Evolutionary conservation across 2,797 vertebrate species (phyloP).

Genomic region (Erpetoichthys calabaricus): DNA sequence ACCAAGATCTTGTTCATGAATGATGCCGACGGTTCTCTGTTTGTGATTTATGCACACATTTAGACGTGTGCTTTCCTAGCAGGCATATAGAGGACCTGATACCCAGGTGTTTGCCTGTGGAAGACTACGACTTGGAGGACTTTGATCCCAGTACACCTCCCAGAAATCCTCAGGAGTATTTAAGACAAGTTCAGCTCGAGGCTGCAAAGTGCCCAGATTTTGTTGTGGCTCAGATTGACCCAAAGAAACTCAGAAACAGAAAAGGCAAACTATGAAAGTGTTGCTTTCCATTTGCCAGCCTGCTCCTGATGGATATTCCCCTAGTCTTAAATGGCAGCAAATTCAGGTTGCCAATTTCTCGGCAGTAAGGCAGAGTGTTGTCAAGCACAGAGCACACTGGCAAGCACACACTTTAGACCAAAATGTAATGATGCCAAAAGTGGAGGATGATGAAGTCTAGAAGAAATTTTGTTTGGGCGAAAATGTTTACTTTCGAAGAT

Average conservation of each 20-base stretch:
- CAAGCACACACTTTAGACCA: conserved; percentile 72
- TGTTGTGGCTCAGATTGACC: conserved; percentile 88
- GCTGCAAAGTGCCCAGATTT: conserved; percentile 85
- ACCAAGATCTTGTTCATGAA: no score
- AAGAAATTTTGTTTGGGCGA: conserved; percentile 76
- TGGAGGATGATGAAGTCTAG: conserved; percentile 62
- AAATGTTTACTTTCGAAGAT: conserved; percentile 42
- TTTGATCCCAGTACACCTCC: conserved; percentile 63
- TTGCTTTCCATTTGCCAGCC: conserved; percentile 79
- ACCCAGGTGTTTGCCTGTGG: conserved; percentile 77
- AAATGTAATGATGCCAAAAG: conserved; percentile 69
- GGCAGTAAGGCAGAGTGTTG: conserved; percentile 75
- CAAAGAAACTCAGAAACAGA: conserved; percentile 83
- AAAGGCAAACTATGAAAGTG: conserved; percentile 71
- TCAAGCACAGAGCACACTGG: conserved; percentile 79
- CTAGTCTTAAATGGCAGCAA: conserved; percentile 79
- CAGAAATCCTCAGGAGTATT: conserved; percentile 79
- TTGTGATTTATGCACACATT: no score
- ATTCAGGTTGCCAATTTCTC: conserved; percentile 83
- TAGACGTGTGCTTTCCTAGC: no score
- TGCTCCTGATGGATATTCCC: conserved; percentile 76
- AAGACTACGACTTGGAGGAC: conserved; percentile 42
- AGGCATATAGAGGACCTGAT: conserved; percentile 72
- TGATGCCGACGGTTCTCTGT: no score
- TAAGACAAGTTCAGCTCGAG: conserved; percentile 84